Base-by-base conservation (phyloP, 2,113 vertebrate genomes). In the Hiodon tergisus region DNA sequence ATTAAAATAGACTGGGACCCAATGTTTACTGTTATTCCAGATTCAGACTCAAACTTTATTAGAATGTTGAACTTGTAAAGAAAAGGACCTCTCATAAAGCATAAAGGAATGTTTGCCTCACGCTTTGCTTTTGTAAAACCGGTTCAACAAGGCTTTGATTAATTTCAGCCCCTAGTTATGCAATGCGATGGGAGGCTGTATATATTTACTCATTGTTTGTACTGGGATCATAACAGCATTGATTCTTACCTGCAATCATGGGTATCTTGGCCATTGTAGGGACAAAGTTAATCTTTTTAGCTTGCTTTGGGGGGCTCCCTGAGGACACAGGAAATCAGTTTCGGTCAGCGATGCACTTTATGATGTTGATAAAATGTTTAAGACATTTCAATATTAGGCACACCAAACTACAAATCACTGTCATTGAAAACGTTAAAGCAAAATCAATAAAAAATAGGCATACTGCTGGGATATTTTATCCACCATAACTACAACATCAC, bases 211-310 rank as follows among this genome's bases (percentile, higher is more conserved):
- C 58, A 6, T 59, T 6, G 58, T 59, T 59, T 59, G 54, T 60
- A 48, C 5, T 11, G 46, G 17, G 7, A 59, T 50, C 54, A 51
- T 9, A 75, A 54, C 16, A n/a, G 11, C 47, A 59, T 6, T 10
- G 11, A 47, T 52, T 5, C 73, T 75, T 75, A 75, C 73, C 73
- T 75, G 73, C 13, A 48, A 68, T 75, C 9, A 67, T 58, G 14
- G 73, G 53, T 68, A 48, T 13, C 73, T 57, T 75, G 14, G 17
- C 67, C 53, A 68, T 48, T 50, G 65, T 10, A 17, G 63, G 73
- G 73, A 75, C 59, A 65, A 75, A 67, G 51, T 48, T 75, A 17
- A 68, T 7, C 46, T 13, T 60, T 5, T 13, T 13, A 71, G 11
- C 46, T 8, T 10, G 11, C 11, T 50, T 57, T 14, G 13, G 17